Conservation (phyloP, 2,113 vertebrate species). For the Scortum barcoo region DNA sequence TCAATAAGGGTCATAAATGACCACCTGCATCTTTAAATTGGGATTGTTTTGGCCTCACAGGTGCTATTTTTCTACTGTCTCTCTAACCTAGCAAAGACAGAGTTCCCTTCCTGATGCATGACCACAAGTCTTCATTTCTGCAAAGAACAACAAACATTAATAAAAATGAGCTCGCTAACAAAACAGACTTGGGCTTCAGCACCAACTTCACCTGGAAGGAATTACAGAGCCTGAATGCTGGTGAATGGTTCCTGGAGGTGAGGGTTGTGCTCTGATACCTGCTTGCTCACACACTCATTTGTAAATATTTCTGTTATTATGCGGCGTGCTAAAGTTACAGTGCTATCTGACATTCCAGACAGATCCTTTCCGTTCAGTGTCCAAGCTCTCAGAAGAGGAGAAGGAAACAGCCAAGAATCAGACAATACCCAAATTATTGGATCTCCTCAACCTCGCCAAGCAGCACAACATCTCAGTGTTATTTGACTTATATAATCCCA, state of each 20-base stretch:
- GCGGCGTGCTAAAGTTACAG: background rate
- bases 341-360: constrained; percentile 78
- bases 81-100: constrained; percentile 79
- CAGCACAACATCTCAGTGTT: constrained; percentile 87
- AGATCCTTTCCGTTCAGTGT: constrained; percentile 85
- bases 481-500: constrained; percentile 89
- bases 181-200: constrained; percentile 65
- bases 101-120: constrained; percentile 94
- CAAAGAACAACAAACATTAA: constrained; percentile 90
- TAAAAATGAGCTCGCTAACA: constrained; percentile 78
- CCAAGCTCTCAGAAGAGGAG: constrained; percentile 80
- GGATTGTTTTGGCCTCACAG: background rate
- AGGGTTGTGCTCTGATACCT: constrained; percentile 52
- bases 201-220: constrained; percentile 86
- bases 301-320: background rate
- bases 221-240: constrained; percentile 88
- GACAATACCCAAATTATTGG: constrained; percentile 82
- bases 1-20: background rate
- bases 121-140: constrained; percentile 78
- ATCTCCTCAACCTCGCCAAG: constrained; percentile 82
- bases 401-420: constrained; percentile 75
- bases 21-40: background rate
- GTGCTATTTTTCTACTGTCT: background rate
- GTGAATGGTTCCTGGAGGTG: constrained; percentile 95
- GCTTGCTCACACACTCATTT: rapidly evolving